Conservation (phyloP, 2,888 invertebrate genomes). For the Peribatodes rhomboidaria region DNA sequence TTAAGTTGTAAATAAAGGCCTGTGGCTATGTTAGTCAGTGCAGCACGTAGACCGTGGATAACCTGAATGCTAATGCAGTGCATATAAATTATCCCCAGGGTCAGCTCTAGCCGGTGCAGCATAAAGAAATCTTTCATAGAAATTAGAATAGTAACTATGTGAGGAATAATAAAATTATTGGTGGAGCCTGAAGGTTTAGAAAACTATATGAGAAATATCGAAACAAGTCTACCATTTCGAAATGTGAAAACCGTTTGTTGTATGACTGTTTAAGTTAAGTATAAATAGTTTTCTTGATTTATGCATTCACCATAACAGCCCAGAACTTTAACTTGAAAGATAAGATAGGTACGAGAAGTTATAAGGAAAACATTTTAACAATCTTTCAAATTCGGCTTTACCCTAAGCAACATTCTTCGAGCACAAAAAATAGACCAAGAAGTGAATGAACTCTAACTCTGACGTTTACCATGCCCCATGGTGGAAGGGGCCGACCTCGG, state of each 20-base stretch:
- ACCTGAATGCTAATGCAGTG: conserved; percentile 31
- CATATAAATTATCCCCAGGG: conserved; percentile 27
- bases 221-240: no score
- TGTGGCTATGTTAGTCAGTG: conserved; percentile 4
- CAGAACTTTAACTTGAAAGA: not conserved
- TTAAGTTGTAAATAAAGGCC: no score
- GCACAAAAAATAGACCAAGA: conserved; percentile 69
- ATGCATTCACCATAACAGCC: not conserved
- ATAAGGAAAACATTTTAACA: conserved; percentile 7
- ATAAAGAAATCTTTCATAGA: conserved; percentile 28
- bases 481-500: conserved; percentile 55
- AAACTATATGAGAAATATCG: no score
- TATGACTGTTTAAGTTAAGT: not conserved
- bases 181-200: not conserved
- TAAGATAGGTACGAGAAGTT: not conserved
- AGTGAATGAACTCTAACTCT: conserved; percentile 75
- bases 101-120: conserved; percentile 27
- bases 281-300: not conserved
- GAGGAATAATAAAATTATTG: conserved; percentile 14
- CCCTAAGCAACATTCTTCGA: conserved; percentile 46
- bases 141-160: conserved; percentile 20
- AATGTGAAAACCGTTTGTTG: no score
- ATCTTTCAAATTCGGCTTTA: conserved; percentile 22
- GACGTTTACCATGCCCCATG: conserved; percentile 63
- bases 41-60: conserved; percentile 22